Evolutionary conservation across 2,888 invertebrate genomes (phyloP).

Genomic region (Tanaodytes sp.): DNA sequence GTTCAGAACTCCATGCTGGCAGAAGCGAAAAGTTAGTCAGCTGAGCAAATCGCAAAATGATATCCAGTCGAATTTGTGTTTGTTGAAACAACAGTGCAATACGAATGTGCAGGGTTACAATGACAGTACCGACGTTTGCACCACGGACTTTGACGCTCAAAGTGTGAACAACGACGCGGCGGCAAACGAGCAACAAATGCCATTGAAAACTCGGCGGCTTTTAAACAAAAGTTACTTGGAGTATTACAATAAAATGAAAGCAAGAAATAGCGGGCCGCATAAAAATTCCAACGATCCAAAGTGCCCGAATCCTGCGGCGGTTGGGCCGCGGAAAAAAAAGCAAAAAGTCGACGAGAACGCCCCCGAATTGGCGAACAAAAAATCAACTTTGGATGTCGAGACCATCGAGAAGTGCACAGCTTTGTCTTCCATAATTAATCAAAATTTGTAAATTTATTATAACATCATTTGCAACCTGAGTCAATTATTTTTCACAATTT

Average conservation of each 20-base stretch:
- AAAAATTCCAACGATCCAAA: conserved; percentile 49
- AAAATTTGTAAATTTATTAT: conserved; percentile 59
- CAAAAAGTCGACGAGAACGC: conserved; percentile 36
- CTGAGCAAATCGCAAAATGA: conserved; percentile 41
- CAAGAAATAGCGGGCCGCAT: not conserved
- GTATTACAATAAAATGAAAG: conserved; percentile 63
- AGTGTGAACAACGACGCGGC: conserved; percentile 6
- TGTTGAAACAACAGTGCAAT: not conserved
- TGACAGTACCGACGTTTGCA: conserved; percentile 12
- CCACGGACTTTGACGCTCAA: conserved; percentile 13
- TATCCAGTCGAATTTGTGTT: not conserved
- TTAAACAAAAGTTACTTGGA: conserved; percentile 66
- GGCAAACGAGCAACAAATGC: conserved; percentile 38
- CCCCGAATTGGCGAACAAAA: conserved; percentile 23
- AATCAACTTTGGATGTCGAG: conserved; percentile 52
- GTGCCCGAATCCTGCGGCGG: conserved; percentile 55
- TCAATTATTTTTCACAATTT: too few relatives aligned
- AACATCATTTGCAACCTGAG: too few relatives aligned
- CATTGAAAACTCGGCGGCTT: conserved; percentile 62
- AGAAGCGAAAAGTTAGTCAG: conserved; percentile 6
- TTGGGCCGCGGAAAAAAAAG: conserved; percentile 54
- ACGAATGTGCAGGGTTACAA: conserved; percentile 5
- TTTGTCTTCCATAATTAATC: conserved; percentile 65
- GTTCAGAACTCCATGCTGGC: too few relatives aligned
- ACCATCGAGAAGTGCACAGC: conserved; percentile 64